These are phyloP conservation scores for Ruditapes philippinarum DNA, from an alignment of 1,140 invertebrate species.

Conservation along the genomic window DNA sequence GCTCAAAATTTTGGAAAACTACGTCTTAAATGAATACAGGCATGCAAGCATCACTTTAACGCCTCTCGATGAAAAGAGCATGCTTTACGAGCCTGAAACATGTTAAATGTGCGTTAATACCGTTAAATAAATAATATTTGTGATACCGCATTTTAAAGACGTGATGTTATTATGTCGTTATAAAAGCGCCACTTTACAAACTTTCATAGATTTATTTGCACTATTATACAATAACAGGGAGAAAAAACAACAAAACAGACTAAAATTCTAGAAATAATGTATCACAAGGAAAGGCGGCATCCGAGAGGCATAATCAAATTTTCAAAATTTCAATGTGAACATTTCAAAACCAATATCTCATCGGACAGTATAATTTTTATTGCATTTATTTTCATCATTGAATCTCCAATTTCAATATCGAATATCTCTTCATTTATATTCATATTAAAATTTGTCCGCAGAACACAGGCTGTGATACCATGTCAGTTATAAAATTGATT, in stretches of 20 bases:
- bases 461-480: too few species aligned
- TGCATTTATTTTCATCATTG: conserved; percentile 1
- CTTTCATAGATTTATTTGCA: neutral
- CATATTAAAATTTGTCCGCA: too few species aligned
- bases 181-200: neutral
- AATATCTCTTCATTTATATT: too few species aligned
- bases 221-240: neutral
- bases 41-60: neutral
- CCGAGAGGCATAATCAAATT: neutral
- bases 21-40: neutral
- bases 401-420: neutral
- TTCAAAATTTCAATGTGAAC: neutral
- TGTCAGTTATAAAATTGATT: too few species aligned
- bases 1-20: neutral
- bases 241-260: neutral
- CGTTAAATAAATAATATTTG: neutral
- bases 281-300: too few species aligned
- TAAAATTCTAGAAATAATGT: too few species aligned
- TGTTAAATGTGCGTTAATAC: conserved; percentile 3
- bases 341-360: neutral
- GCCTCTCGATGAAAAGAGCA: neutral
- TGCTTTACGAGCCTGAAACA: neutral
- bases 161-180: neutral
- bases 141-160: neutral
- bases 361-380: neutral